phyloP scores from a whole-genome alignment of 2,113 vertebrate genomes.

The Gracilinanus agilis region DNA sequence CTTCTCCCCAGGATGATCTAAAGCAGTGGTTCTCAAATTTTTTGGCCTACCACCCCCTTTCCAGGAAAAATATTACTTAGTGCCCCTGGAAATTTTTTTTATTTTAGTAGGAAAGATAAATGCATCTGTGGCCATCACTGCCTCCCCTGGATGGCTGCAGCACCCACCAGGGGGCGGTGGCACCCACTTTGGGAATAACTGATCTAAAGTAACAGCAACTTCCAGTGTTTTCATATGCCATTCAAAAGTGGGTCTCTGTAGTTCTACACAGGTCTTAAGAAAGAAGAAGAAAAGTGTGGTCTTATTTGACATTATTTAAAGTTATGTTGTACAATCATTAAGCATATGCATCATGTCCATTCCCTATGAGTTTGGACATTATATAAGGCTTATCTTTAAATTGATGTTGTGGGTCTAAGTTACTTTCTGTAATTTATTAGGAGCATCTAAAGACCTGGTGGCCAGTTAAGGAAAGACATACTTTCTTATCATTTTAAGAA shows the following conservation, averaged over 20 bases:
- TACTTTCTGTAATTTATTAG: neutral
- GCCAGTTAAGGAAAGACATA: neutral
- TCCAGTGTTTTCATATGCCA: neutral
- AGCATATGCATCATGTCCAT: neutral
- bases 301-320: neutral
- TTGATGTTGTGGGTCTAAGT: neutral
- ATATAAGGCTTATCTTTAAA: neutral
- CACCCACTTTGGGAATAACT: too few relatives aligned
- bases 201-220: too few relatives aligned
- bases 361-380: neutral
- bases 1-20: neutral
- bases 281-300: neutral
- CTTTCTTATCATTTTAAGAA: slow-evolving; percentile 6
- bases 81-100: too few relatives aligned
- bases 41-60: too few relatives aligned
- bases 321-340: neutral
- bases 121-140: too few relatives aligned
- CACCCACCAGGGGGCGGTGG: too few relatives aligned
- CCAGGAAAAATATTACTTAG: too few relatives aligned
- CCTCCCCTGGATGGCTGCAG: too few relatives aligned
- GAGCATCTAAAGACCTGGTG: slow-evolving; percentile 11
- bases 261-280: neutral
- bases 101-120: too few relatives aligned
- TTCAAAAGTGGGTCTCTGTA: neutral
- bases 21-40: too few relatives aligned